Percentiles rank a stretch among this genome's conserved stretches.
Evolutionary conservation across 2,888 invertebrate species (phyloP).

Genomic region (Sussaba pulchella): DNA sequence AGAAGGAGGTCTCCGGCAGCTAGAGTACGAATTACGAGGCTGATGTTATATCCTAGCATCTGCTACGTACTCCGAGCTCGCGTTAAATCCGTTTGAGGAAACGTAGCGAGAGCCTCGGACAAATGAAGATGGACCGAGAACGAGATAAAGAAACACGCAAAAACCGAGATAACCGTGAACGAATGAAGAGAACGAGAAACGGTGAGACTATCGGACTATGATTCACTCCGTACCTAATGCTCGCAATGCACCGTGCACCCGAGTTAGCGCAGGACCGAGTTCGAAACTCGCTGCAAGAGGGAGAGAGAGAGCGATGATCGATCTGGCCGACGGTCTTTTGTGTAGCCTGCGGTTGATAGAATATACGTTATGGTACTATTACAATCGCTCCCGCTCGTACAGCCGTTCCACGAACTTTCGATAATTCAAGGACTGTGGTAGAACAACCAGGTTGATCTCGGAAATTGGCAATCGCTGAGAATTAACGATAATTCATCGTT

Average conservation of each 20-base stretch:
- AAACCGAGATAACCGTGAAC: constrained; percentile 3
- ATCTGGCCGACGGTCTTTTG: constrained; percentile 43
- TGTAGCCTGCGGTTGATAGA: constrained; percentile 29
- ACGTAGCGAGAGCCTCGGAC: constrained; percentile 14
- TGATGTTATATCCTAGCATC: constrained; percentile 7
- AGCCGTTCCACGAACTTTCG: constrained; percentile 30
- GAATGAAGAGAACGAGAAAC: not conserved
- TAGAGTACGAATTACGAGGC: constrained; percentile 15
- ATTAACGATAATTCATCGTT: constrained; percentile 34
- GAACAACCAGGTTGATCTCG: constrained; percentile 29
- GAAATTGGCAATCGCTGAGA: constrained; percentile 23
- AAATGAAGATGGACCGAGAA: constrained; percentile 26
- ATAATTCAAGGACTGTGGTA: constrained; percentile 48
- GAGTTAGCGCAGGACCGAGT: not conserved
- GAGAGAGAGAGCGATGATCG: constrained; percentile 37
- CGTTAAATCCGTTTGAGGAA: constrained; percentile 19
- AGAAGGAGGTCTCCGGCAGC: not conserved
- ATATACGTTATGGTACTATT: constrained; percentile 20
- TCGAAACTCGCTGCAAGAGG: constrained; percentile 29
- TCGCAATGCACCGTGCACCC: not conserved
- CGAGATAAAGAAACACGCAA: not conserved
- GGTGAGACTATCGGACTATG: constrained; percentile 51
- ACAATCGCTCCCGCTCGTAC: constrained; percentile 16
- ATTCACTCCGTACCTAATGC: constrained; percentile 50
- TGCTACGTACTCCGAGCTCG: constrained; percentile 39